These are phyloP conservation scores for Aplidium turbinatum DNA, from an alignment of 23 tunicate genomes.

Conservation along the genomic window DNA sequence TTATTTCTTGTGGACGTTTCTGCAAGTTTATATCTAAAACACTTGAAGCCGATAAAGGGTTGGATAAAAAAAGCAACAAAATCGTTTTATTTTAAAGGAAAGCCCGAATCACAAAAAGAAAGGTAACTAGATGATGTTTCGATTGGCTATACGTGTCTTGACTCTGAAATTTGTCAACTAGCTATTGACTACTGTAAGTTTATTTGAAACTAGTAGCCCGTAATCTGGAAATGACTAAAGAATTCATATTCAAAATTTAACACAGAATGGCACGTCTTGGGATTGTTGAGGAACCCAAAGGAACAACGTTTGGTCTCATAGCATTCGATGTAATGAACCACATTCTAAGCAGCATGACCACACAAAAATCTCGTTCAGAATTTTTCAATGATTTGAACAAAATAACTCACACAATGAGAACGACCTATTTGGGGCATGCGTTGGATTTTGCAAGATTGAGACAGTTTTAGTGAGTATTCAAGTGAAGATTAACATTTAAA, in stretches of 20 bases:
- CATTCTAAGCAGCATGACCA: constrained; percentile 45
- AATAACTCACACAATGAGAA: constrained; percentile 30
- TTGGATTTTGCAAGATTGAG: constrained; percentile 61
- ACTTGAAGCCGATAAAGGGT: constrained; percentile 3
- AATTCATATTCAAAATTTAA: too few species aligned
- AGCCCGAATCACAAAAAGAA: not conserved
- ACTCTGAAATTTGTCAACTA: too few species aligned
- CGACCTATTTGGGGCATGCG: constrained; percentile 62
- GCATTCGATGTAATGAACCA: constrained; percentile 38
- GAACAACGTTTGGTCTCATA: constrained; percentile 48
- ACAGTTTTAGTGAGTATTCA: constrained; percentile 62
- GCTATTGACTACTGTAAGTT: too few species aligned
- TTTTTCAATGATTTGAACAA: constrained; percentile 22
- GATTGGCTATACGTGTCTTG: not conserved
- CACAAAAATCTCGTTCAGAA: constrained; percentile 31
- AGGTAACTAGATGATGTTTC: not conserved
- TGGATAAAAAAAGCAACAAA: constrained; percentile 65
- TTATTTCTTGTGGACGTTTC: constrained; percentile 68
- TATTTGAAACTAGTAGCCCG: too few species aligned
- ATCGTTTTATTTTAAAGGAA: constrained; percentile 43
- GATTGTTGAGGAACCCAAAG: not conserved
- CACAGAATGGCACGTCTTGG: too few species aligned
- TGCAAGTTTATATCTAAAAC: constrained; percentile 23
- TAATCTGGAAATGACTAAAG: too few species aligned
- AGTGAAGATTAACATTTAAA: not conserved